These are phyloP conservation scores for Paralichthys olivaceus DNA, from an alignment of 2,113 vertebrate genomes.

Conservation along the genomic window DNA sequence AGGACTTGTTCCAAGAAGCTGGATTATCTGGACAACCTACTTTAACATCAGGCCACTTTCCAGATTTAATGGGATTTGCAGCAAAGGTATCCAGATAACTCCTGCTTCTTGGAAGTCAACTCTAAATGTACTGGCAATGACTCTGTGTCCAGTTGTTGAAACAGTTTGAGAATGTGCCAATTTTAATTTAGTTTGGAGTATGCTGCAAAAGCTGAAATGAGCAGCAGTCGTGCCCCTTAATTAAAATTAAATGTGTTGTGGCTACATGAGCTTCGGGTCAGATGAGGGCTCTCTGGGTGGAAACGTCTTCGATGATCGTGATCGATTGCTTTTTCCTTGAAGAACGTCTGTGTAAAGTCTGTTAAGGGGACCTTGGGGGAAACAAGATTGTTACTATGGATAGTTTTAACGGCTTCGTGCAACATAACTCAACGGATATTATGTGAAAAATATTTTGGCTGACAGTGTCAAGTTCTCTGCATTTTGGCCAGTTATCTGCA, in stretches of 20 bases:
- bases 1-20: no score
- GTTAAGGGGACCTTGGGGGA: neutral
- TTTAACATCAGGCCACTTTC: neutral
- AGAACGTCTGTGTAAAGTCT: neutral
- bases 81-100: constrained; percentile 2
- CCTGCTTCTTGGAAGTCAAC: neutral
- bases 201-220: constrained; percentile 6
- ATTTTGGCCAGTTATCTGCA: neutral
- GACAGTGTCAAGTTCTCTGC: neutral
- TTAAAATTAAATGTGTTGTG: constrained; percentile 10
- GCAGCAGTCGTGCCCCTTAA: neutral
- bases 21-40: neutral
- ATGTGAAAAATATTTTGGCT: neutral
- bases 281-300: neutral
- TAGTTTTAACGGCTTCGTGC: neutral
- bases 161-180: constrained; percentile 4
- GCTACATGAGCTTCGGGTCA: neutral
- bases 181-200: neutral
- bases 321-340: neutral
- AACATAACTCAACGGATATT: neutral
- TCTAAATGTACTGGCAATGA: neutral
- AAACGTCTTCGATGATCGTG: neutral
- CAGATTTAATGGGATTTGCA: neutral
- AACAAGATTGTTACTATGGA: neutral
- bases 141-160: constrained; percentile 1